A percentile compares a stretch with the other conserved stretches of the same genome.
phyloP scores from a whole-genome alignment of 2,797 vertebrate species.

The Falco naumanni region DNA sequence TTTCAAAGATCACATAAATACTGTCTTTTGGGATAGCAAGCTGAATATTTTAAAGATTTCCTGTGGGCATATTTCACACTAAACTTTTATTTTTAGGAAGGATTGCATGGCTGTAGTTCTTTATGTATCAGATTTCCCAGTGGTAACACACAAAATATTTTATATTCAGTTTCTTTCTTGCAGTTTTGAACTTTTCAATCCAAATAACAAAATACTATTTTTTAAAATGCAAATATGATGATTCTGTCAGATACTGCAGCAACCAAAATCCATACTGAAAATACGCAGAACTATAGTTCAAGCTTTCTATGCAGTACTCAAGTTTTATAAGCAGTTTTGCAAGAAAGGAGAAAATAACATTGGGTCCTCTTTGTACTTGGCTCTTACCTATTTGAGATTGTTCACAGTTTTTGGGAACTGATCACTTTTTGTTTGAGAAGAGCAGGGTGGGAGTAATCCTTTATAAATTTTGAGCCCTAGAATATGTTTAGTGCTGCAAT shows the following conservation, averaged over 20 bases:
- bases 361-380: neutral
- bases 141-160: neutral
- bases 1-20: slow-evolving; percentile 26
- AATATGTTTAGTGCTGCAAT: neutral
- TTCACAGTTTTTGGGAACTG: neutral
- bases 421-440: neutral
- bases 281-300: neutral
- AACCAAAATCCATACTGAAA: neutral
- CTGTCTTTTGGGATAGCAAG: slow-evolving; percentile 25
- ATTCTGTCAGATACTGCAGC: neutral
- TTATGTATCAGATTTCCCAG: slow-evolving; percentile 10
- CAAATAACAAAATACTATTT: neutral
- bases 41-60: slow-evolving; percentile 25
- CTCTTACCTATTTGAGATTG: neutral
- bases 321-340: neutral
- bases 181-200: neutral
- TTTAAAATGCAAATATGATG: neutral
- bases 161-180: neutral
- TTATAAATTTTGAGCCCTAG: neutral
- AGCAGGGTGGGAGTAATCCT: neutral
- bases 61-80: neutral
- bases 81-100: slow-evolving; percentile 17
- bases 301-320: neutral
- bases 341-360: neutral
- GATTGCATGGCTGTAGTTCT: neutral